Percentiles rank a stretch among this genome's conserved stretches.
phyloP scores from a whole-genome alignment of 2,113 vertebrate genomes.

The Ciconia maguari region DNA sequence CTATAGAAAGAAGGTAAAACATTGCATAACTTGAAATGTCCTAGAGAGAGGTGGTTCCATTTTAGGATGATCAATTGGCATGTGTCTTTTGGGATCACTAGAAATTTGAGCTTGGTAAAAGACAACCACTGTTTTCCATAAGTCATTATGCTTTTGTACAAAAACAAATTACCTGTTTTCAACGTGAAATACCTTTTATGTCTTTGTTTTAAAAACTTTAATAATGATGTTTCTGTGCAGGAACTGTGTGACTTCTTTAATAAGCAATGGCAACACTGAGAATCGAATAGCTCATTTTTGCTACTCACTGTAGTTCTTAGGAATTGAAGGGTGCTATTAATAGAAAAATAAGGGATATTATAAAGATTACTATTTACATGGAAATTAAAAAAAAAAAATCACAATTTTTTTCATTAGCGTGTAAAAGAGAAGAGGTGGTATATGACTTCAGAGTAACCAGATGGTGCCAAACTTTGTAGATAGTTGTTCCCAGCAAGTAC shows the following conservation, averaged over 20 bases:
- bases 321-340: neutral
- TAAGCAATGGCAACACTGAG: neutral
- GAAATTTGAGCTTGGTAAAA: neutral
- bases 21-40: neutral
- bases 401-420: neutral
- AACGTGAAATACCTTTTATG: neutral
- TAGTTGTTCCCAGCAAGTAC: neutral
- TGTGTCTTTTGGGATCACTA: neutral
- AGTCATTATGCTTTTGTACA: neutral
- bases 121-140: neutral
- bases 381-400: neutral
- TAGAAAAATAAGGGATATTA: neutral
- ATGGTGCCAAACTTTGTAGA: neutral
- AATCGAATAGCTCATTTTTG: neutral
- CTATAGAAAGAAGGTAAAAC: neutral
- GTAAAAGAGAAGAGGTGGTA: neutral
- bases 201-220: neutral
- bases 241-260: neutral
- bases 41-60: neutral
- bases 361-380: neutral
- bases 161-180: neutral
- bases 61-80: neutral
- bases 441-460: neutral
- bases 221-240: neutral
- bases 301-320: neutral